Conservation (phyloP, 2,113 vertebrate genomes). For the Paralichthys olivaceus region DNA sequence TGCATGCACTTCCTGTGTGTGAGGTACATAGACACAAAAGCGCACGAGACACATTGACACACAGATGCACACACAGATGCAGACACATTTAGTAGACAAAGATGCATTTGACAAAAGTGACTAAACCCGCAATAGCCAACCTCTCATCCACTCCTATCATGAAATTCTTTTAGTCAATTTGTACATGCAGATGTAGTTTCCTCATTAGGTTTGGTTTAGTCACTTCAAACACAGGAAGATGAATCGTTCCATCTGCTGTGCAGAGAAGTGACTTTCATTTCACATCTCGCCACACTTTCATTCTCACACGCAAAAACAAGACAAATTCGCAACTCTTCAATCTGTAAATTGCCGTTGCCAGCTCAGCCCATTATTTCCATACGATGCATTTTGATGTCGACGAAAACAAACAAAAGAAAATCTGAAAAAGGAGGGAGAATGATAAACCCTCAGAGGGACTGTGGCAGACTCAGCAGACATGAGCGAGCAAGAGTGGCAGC, state of each 20-base stretch:
- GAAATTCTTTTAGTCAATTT: conserved; percentile 55
- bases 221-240: conserved; percentile 69
- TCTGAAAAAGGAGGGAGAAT: conserved; percentile 10
- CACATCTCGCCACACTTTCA: conserved; percentile 37
- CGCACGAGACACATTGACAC: not conserved
- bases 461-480: conserved; percentile 62
- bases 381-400: conserved; percentile 23
- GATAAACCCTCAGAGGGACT: conserved; percentile 40
- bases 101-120: conserved; percentile 2
- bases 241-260: conserved; percentile 64
- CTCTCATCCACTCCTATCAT: not conserved
- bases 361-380: conserved; percentile 11
- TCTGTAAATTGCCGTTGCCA: conserved; percentile 37
- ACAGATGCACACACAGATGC: not conserved
- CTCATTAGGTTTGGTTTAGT: conserved; percentile 72
- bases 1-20: not conserved
- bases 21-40: not conserved
- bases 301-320: conserved; percentile 38
- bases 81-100: not conserved
- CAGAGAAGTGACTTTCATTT: conserved; percentile 34
- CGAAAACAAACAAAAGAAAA: not conserved
- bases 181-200: conserved; percentile 60
- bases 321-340: conserved; percentile 4
- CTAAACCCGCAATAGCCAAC: not conserved
- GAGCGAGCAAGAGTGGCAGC: conserved; percentile 45